A percentile compares a stretch with the other conserved stretches of the same genome.
Conservation (phyloP, 2,113 vertebrate genomes). For the Pavo muticus region DNA sequence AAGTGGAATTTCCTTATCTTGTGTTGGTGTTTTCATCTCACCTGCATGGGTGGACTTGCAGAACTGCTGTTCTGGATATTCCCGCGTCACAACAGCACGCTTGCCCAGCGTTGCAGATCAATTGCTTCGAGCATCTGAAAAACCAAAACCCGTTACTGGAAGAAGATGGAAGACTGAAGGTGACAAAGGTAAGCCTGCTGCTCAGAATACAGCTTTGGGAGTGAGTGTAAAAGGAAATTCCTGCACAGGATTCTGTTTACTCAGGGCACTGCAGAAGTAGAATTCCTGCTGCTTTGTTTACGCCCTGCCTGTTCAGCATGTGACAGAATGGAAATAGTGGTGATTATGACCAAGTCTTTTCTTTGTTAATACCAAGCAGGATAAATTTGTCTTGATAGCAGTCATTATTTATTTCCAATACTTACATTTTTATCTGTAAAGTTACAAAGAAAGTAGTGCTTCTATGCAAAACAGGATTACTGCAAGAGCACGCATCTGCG, state of each 20-base stretch:
- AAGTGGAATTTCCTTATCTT: constrained; percentile 47
- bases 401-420: neutral
- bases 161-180: constrained; percentile 14
- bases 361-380: neutral
- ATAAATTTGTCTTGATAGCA: neutral
- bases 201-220: neutral
- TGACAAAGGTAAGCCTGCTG: constrained; percentile 48
- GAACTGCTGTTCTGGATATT: constrained; percentile 29
- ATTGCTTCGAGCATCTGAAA: neutral
- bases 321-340: neutral
- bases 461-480: neutral
- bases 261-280: neutral
- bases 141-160: neutral
- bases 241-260: neutral
- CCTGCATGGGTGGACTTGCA: constrained; percentile 37
- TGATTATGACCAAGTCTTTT: neutral
- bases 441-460: neutral
- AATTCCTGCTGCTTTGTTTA: neutral
- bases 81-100: neutral
- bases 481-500: neutral
- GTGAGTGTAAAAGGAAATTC: neutral
- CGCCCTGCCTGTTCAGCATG: neutral
- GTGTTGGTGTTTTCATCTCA: constrained; percentile 43
- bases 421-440: neutral
- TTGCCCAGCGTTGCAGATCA: neutral